phyloP scores from a whole-genome alignment of 2,888 invertebrate species.

The Troilus luridus region DNA sequence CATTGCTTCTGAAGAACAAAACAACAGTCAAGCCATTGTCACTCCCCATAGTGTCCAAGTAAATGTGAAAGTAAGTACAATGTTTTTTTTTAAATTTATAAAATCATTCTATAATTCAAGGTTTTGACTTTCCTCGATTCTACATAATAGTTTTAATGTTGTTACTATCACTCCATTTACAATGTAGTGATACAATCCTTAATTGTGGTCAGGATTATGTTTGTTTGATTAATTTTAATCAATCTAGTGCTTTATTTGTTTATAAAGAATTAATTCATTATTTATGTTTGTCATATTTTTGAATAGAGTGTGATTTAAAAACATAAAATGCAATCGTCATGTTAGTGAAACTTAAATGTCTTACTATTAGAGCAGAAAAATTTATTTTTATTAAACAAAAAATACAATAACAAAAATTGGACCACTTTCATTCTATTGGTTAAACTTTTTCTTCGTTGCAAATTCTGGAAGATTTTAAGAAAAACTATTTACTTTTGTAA shows the following conservation, averaged over 20 bases:
- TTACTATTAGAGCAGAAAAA: too few relatives aligned
- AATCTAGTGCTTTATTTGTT: not conserved
- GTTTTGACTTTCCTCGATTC: not conserved
- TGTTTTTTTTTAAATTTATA: not conserved
- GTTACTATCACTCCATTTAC: not conserved
- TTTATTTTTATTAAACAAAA: too few relatives aligned
- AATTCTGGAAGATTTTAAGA: too few relatives aligned
- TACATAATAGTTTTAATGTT: not conserved
- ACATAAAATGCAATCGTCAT: too few relatives aligned
- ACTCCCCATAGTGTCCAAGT: constrained; percentile 69
- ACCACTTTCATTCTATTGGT: too few relatives aligned
- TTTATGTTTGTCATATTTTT: not conserved
- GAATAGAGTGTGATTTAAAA: too few relatives aligned
- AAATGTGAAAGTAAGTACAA: constrained; percentile 68
- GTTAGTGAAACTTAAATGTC: too few relatives aligned
- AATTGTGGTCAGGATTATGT: not conserved
- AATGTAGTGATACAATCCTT: too few relatives aligned
- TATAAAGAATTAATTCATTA: not conserved
- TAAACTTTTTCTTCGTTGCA: too few relatives aligned
- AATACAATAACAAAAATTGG: too few relatives aligned
- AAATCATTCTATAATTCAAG: not conserved
- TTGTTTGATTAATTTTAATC: not conserved
- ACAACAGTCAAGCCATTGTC: constrained; percentile 67
- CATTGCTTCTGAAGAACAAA: constrained; percentile 68
- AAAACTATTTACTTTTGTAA: not conserved